Base-by-base conservation (phyloP, 2,797 vertebrate species). In the Threskiornis aethiopicus region DNA sequence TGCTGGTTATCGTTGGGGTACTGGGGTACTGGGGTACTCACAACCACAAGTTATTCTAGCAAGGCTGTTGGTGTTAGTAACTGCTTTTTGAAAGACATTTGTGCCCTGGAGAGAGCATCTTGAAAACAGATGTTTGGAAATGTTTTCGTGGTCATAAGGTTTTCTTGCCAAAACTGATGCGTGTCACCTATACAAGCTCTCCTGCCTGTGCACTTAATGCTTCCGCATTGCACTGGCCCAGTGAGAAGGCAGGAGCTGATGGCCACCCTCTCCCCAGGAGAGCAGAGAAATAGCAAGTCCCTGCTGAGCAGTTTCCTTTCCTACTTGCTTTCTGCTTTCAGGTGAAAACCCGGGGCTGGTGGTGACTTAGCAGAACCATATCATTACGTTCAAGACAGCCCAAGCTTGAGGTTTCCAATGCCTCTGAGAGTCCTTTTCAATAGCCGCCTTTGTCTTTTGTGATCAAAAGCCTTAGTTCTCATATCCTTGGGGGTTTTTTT, bases 121-220 rank as follows among this genome's bases (percentile, higher is more conserved):
- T 57, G 42, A 42, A 61, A 81, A 59, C 0, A 0, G 28, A 28
- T 31, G 41, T 55, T 71, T 71, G 47, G 47, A 70, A 65, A 59
- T 1, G 4, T 26, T 64, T 52, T 31, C 1, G 1, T n/a, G 18
- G 18, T 18, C 6, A 5, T 12, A 29, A 44, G 3, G 16, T 20
- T 59, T 52, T 58, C 9, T 22, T 59, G 52, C 51, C 21, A n/a
- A 42, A 71, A 44, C 26, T 11, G 17, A 46, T 20, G 13, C 17
- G 37, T 49, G 33, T 51, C 44, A 46, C 29, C 31, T 41, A 6
- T 17, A 55, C 26, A 22, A 31, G 62, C 20, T 54, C n/a, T 67
- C 21, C 55, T 35, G 13, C 37, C 51, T 44, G 18, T 39, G 24
- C 9, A 10, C 57, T 29, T 39, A 5, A 19, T 19, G 12, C 10